Evolutionary conservation across 1,140 invertebrate species (phyloP), one percentile per base, ranked within the genome.

Genomic region (Euborellia annulipes): DNA sequence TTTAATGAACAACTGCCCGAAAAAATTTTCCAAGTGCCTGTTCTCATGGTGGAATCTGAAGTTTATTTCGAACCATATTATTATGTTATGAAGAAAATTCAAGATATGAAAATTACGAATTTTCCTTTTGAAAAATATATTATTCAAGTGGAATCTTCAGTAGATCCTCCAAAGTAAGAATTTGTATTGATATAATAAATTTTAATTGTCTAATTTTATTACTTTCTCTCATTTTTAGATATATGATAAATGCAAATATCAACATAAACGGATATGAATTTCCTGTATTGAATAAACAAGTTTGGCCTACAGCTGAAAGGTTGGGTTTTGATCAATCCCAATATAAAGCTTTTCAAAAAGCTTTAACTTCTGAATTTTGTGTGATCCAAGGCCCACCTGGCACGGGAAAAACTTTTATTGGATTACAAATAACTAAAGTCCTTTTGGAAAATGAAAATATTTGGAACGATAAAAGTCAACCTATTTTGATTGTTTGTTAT

Each of bases 361-460:
- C 76, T 1, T 51, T 82, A 11, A 72, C 65, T 0, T 65, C 69
- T 38, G 72, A 81, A 54, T 74, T 82, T 51, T 65, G 72, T 2
- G 62, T 91, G 2, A 43, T 43, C 8, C 39, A 44, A 36, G 45
- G 38, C 14, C 77, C 78, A 9, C 83, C 84, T 1, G 84, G 84
- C 3, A 86, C 82, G 1, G 84, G 83, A 0, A 87, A 88, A 64
- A 85, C 84, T 0, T 80, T 66, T 55, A 54, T 86, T n/a, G 82
- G 79, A 2, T 60, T 82, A 8, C 70, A 79, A 62, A 66, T 85
- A 23, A 67, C 73, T 0, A 60, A 72, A 48, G 68, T 67, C 2
- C 55, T 84, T 7, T 53, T 83, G 8, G 36, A 67, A 20, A 78
- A 76, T 54, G 55, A 51, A 1, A 7, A 40, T 9, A 19, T 30